Percentiles rank a stretch among this genome's conserved stretches.
Evolutionary conservation across 2,888 invertebrate species (phyloP).

Genomic region (Lasioglossum malachurum): DNA sequence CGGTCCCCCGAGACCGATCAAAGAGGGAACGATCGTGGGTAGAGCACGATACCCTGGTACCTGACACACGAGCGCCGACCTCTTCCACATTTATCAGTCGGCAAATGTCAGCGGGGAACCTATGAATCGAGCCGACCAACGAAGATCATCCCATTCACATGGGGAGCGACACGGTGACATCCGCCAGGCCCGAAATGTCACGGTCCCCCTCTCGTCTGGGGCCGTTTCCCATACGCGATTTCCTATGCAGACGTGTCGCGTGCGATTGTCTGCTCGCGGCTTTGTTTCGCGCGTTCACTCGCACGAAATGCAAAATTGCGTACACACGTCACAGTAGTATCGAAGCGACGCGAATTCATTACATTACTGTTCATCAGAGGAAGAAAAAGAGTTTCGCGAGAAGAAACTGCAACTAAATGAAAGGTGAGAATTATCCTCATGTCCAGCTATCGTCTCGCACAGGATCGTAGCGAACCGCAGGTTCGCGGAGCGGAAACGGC

Average conservation of each 20-base stretch:
- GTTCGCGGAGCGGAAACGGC: background rate
- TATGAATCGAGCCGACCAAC: conserved; percentile 65
- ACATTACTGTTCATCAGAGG: too few species aligned
- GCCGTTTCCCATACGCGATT: background rate
- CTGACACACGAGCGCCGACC: conserved; percentile 60
- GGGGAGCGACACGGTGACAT: conserved; percentile 28
- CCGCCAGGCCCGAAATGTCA: conserved; percentile 48
- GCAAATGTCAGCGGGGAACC: conserved; percentile 71
- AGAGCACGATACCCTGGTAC: conserved; percentile 56
- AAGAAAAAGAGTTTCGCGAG: too few species aligned
- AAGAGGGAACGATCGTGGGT: conserved; percentile 61
- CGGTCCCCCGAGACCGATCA: conserved; percentile 40
- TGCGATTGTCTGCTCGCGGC: background rate
- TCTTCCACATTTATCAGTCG: conserved; percentile 68
- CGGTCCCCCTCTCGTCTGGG: background rate
- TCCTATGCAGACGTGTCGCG: background rate
- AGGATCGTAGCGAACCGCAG: background rate
- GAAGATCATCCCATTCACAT: conserved; percentile 70
- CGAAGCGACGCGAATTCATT: too few species aligned
- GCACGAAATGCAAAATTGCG: too few species aligned
- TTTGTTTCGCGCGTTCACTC: background rate
- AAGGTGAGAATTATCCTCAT: background rate
- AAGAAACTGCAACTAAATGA: background rate
- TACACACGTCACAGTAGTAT: too few species aligned
- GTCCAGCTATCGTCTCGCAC: background rate